Evolutionary conservation across 2,113 vertebrate species (phyloP), one percentile per base, ranked within the genome.

Genomic region (Onychostoma macrolepis): DNA sequence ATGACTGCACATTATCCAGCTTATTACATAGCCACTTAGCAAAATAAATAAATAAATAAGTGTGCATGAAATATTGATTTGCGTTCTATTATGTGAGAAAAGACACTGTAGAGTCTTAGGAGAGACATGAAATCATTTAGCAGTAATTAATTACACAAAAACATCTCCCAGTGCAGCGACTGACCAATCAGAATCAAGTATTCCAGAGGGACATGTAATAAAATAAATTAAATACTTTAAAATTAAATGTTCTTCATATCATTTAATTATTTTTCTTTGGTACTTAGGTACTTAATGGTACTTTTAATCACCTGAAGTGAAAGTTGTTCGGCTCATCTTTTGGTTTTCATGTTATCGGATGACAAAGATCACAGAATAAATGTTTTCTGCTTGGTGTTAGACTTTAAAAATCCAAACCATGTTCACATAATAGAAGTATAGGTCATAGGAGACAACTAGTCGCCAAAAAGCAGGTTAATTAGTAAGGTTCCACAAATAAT

Each of bases 41-140:
- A n/a, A 67, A 67, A 67, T 71, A 71, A 71, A 69, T 69, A 69
- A 69, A 71, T 71, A 71, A 36, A 36, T n/a, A n/a, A n/a, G n/a
- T 36, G 67, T 8, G 15, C 17, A 71, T 71, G 15, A 71, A 71
- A 71, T 71, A 71, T 71, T 36, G 28, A 71, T 71, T 33, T 33
- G 12, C 9, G 30, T 36, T 36, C 15, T 19, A 33, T 36, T 71
- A 71, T 19, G 67, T 36, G 67, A 9, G 67, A 71, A 65, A 65
- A 71, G 17, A 71, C 6, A 36, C 30, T 3, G 65, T 6, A 30
- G 15, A 33, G 65, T 69, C 28, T 30, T 69, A 69, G 2, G 65
- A 69, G 28, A 69, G 30, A 38, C 8, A 72, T 72, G 1, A 24
- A 36, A 72, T 67, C 0, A 72, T 72, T 72, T 72, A 38, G 17